phyloP scores from a whole-genome alignment of 1,140 invertebrate genomes.

The Megalopta genalis region DNA sequence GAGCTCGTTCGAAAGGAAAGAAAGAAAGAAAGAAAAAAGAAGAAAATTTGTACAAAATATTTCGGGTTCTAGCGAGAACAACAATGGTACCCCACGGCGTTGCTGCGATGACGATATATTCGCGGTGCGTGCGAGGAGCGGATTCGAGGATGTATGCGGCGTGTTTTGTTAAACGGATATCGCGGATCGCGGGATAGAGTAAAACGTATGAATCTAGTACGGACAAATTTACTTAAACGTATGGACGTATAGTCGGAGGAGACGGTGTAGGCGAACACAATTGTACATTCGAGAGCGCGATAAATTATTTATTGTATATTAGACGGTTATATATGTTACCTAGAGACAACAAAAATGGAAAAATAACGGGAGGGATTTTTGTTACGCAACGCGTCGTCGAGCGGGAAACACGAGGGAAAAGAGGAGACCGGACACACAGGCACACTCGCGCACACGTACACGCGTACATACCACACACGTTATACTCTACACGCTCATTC shows the following conservation, averaged over 20 bases:
- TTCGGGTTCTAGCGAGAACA: slow-evolving; percentile 57
- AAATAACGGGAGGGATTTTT: slow-evolving; percentile 53
- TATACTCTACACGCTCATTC: too few relatives aligned
- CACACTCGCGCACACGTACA: slow-evolving; percentile 9
- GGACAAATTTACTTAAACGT: slow-evolving; percentile 75
- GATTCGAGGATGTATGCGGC: background rate
- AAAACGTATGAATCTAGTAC: slow-evolving; percentile 47
- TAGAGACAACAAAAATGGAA: slow-evolving; percentile 20
- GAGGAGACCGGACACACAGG: slow-evolving; percentile 14
- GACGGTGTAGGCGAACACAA: slow-evolving; percentile 59
- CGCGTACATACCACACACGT: background rate
- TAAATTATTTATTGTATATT: slow-evolving; percentile 79
- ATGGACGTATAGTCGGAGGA: slow-evolving; percentile 40
- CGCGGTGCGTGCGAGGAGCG: too few relatives aligned
- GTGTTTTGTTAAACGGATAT: slow-evolving; percentile 29
- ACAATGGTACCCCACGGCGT: too few relatives aligned
- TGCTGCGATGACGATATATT: too few relatives aligned
- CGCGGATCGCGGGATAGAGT: slow-evolving; percentile 22
- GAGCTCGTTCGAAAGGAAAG: too few relatives aligned
- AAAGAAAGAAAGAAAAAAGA: too few relatives aligned
- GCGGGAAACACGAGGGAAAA: slow-evolving; percentile 36
- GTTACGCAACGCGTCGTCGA: slow-evolving; percentile 54
- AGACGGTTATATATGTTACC: slow-evolving; percentile 65
- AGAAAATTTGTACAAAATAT: slow-evolving; percentile 69
- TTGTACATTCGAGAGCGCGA: slow-evolving; percentile 73